These are phyloP conservation scores for Zygothrica quintamaculata DNA, from an alignment of 2,888 invertebrate species.

Conservation along the genomic window DNA sequence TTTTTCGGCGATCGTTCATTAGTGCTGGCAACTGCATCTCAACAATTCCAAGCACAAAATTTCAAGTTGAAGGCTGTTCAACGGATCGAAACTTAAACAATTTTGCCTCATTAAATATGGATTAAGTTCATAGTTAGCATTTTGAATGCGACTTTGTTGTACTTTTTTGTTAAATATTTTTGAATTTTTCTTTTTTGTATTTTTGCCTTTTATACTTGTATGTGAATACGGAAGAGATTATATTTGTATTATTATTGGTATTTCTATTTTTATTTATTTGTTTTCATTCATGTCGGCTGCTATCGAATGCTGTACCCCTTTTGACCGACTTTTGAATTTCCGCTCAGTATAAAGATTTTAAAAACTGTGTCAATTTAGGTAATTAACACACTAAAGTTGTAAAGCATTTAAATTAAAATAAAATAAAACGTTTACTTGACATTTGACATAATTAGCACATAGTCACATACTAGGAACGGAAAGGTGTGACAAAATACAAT, in stretches of 20 bases:
- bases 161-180: too few relatives aligned
- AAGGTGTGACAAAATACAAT: not conserved
- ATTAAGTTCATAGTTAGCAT: constrained; percentile 74
- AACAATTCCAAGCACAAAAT: constrained; percentile 27
- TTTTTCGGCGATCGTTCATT: constrained; percentile 27
- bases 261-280: not conserved
- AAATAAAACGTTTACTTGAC: not conserved
- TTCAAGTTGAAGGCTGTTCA: constrained; percentile 72
- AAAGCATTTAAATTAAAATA: constrained; percentile 11
- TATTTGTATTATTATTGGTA: constrained; percentile 1
- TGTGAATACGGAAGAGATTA: constrained; percentile 63
- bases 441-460: not conserved
- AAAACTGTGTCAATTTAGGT: constrained; percentile 58
- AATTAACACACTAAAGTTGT: constrained; percentile 44
- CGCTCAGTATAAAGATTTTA: not conserved
- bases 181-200: not conserved
- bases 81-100: constrained; percentile 28
- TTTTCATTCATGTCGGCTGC: not conserved
- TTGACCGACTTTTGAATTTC: constrained; percentile 37
- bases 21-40: constrained; percentile 41
- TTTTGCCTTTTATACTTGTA: constrained; percentile 13
- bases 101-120: constrained; percentile 61
- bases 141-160: constrained; percentile 33
- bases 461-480: not conserved
- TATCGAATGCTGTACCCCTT: constrained; percentile 11